Conservation (phyloP, 2,888 invertebrate species). For the Theodoxus fluviatilis region DNA sequence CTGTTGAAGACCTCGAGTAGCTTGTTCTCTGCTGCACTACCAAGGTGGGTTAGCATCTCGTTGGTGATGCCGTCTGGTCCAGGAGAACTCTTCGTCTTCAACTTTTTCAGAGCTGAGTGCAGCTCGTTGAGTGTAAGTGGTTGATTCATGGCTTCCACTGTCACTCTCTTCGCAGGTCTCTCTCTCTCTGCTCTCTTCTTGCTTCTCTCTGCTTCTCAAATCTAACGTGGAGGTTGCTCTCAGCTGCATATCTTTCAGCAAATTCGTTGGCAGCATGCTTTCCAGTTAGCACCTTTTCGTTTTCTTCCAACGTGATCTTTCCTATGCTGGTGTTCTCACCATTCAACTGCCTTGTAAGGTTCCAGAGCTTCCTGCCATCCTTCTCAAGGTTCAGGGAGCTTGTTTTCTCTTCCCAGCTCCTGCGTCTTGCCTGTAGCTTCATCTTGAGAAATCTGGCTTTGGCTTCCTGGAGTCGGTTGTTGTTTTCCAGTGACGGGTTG, state of each 20-base stretch:
- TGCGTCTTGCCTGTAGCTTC: conserved; percentile 7
- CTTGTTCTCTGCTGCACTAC: too few species aligned
- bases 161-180: neutral
- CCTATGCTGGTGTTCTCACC: conserved; percentile 11
- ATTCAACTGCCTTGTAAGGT: conserved; percentile 1
- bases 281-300: neutral
- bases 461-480: neutral
- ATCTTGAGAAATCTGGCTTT: conserved; percentile 12
- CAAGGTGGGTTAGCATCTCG: too few species aligned
- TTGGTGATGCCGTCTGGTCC: too few species aligned
- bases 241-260: neutral
- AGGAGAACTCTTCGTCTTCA: too few species aligned
- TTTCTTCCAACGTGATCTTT: conserved; percentile 16
- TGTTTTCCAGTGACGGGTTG: conserved; percentile 14
- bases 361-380: neutral
- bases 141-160: neutral
- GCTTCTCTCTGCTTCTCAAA: neutral
- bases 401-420: conserved; percentile 19
- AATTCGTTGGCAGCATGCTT: conserved; percentile 8
- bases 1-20: too few species aligned
- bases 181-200: neutral
- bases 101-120: too few species aligned
- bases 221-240: neutral
- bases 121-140: neutral
- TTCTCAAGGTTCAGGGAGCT: conserved; percentile 13